Conservation (phyloP, 2,113 vertebrate species). For the Romanogobio albipinnatus region DNA sequence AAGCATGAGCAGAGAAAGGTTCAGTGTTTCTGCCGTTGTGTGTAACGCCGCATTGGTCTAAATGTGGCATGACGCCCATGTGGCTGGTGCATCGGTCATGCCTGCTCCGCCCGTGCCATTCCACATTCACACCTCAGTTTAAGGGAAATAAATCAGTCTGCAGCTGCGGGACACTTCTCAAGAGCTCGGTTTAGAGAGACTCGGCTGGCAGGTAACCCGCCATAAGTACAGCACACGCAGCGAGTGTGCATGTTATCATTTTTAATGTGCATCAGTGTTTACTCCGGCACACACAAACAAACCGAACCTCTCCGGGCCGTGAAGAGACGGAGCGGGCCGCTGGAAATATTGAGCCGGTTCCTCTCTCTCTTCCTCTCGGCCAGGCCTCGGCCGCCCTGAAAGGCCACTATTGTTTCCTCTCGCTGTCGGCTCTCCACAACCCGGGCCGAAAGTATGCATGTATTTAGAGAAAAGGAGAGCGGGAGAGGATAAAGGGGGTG, state of each 20-base stretch:
- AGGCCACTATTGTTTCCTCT: constrained; percentile 83
- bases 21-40: not conserved
- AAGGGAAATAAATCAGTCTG: not conserved
- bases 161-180: not conserved
- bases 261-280: constrained; percentile 1
- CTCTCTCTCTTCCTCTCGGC: constrained; percentile 65
- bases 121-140: constrained; percentile 33
- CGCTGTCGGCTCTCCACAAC: constrained; percentile 77
- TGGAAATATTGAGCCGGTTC: constrained; percentile 75
- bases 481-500: constrained; percentile 61
- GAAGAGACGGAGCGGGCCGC: too few species aligned
- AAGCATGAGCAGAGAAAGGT: too few species aligned
- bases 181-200: not conserved
- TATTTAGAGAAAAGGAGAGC: constrained; percentile 70
- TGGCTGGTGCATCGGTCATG: constrained; percentile 22
- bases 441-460: constrained; percentile 81
- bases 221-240: too few species aligned
- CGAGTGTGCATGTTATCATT: too few species aligned
- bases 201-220: not conserved
- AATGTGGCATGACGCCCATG: constrained; percentile 14
- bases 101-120: constrained; percentile 13
- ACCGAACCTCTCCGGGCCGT: not conserved
- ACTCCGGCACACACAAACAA: constrained; percentile 30
- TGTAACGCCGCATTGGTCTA: too few species aligned
- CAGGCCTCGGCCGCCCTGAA: constrained; percentile 73